Evolutionary conservation across 2,797 vertebrate species (phyloP).

Genomic region (Adrianichthys oophorus): DNA sequence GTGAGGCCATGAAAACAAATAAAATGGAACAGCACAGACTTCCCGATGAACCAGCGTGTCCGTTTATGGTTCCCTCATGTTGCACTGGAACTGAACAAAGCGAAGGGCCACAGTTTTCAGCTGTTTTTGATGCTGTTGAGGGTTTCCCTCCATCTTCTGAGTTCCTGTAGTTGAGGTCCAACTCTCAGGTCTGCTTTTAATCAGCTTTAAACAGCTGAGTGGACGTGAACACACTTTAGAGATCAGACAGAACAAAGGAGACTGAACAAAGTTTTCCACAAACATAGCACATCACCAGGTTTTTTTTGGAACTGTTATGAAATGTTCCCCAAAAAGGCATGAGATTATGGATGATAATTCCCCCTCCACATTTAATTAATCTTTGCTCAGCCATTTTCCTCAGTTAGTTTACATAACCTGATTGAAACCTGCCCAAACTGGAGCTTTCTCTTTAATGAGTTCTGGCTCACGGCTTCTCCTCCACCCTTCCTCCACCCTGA

Average conservation of each 20-base stretch:
- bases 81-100: conserved; percentile 4
- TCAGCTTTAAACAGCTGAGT: conserved; percentile 7
- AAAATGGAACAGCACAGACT: conserved; percentile 1
- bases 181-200: conserved; percentile 3
- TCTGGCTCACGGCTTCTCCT: conserved; percentile 1
- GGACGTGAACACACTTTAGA: conserved; percentile 6
- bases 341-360: conserved; percentile 41
- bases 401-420: conserved; percentile 47
- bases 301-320: conserved; percentile 15
- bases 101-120: background rate
- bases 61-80: background rate
- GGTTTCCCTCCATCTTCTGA: no score
- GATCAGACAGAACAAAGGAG: background rate
- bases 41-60: conserved; percentile 7
- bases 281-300: background rate
- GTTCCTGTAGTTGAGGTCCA: no score
- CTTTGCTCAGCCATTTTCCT: conserved; percentile 36
- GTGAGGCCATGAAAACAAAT: conserved; percentile 4
- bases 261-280: background rate
- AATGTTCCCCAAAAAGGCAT: background rate
- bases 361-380: conserved; percentile 35
- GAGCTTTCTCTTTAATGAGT: conserved; percentile 17
- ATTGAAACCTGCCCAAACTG: conserved; percentile 24
- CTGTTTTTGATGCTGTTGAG: no score
- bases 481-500: background rate